Base-by-base conservation (phyloP, 2,888 invertebrate genomes). In the Augiades crinisus region DNA sequence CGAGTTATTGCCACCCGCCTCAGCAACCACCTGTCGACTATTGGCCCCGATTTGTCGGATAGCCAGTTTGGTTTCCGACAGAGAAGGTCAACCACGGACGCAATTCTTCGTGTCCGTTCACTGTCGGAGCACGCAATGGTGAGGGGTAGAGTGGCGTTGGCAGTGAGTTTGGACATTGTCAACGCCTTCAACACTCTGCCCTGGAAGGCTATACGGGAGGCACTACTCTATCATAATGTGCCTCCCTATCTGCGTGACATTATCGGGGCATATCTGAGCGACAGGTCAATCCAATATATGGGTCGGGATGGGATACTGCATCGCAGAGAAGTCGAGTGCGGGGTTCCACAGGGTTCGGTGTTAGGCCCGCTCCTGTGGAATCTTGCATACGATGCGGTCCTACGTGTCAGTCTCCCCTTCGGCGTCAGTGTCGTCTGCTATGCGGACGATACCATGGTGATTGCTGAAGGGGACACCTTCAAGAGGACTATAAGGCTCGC, bases 111-210 rank as follows among this genome's bases (percentile, higher is more conserved):
- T 6, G 5, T 40, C 7, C 12, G 16, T 12, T 12, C 27, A 5
- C n/a, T 40, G 5, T 2, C 40, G 16, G 27, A 40, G n/a, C 24
- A 40, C 1, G 10, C 40, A 0, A 10, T 22, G 10, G 3, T 5
- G 3, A 2, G 19, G 19, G 19, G 19, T 19, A 19, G 50, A 8
- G 57, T 54, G n/a, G 44, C 54, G 2, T 5, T 64, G 38, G 62
- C 58, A 12, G 53, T 62, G 3, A 59, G 57, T 0, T 6, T 64
- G 0, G 64, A 64, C 14, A 64, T 64, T 4, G 52, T 55, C 33
- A 64, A 65, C 27, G 61, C 62, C 0, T 67, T 64, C n/a, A 63
- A 64, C 13, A 37, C 55, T 8, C 37, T 67, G 4, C 65, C 64
- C 30, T 62, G 58, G 54, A 6, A 8, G 0, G 33, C 49, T 2